phyloP scores from a whole-genome alignment of 1,140 invertebrate genomes.

The Zaprionus davidi region DNA sequence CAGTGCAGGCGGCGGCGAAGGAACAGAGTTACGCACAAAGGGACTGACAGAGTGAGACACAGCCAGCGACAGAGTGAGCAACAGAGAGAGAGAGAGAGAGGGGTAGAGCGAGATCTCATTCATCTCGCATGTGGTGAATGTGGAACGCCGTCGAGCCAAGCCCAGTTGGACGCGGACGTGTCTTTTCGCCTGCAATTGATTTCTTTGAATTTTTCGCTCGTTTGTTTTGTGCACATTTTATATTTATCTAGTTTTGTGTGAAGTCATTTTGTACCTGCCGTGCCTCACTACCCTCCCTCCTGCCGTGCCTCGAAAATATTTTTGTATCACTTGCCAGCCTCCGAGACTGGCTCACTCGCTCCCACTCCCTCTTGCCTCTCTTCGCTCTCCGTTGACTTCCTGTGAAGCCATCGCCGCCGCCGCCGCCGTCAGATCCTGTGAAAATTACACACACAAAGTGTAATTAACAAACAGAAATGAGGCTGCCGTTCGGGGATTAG shows the following conservation, averaged over 20 bases:
- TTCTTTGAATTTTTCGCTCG: slow-evolving; percentile 75
- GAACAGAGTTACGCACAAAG: slow-evolving; percentile 22
- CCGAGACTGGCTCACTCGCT: background rate
- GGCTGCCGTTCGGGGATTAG: slow-evolving; percentile 72
- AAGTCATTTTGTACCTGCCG: slow-evolving; percentile 77
- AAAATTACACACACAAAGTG: slow-evolving; percentile 77
- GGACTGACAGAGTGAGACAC: background rate
- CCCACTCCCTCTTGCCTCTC: background rate
- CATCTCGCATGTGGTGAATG: slow-evolving; percentile 19
- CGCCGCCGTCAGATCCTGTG: slow-evolving; percentile 63
- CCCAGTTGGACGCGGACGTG: slow-evolving; percentile 59
- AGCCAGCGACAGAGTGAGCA: slow-evolving; percentile 4
- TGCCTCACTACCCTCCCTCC: slow-evolving; percentile 30
- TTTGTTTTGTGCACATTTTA: slow-evolving; percentile 64
- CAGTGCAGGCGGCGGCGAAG: slow-evolving; percentile 1
- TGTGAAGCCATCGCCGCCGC: slow-evolving; percentile 49
- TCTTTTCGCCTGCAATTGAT: slow-evolving; percentile 78
- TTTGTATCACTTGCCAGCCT: slow-evolving; percentile 37
- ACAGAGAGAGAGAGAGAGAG: background rate
- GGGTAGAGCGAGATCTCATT: slow-evolving; percentile 45
- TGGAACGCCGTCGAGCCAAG: background rate
- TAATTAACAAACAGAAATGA: slow-evolving; percentile 81
- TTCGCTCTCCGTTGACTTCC: slow-evolving; percentile 49
- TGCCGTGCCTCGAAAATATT: slow-evolving; percentile 33
- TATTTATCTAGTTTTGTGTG: slow-evolving; percentile 71